Evolutionary conservation across 2,797 vertebrate genomes (phyloP).

Genomic region (Simalia tracyae): DNA sequence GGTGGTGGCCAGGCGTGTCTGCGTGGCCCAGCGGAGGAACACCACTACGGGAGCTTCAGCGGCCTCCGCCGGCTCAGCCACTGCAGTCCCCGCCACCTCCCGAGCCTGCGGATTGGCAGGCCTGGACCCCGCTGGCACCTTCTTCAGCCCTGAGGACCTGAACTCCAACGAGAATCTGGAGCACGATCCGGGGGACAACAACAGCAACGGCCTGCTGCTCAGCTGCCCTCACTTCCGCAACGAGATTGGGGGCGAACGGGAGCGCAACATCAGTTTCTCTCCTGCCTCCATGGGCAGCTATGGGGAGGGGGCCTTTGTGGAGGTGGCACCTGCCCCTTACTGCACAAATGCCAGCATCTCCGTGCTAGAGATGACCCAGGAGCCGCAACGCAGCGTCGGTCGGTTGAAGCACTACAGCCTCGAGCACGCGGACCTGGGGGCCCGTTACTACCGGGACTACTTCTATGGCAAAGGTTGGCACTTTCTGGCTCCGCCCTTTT

Average conservation of each 20-base stretch:
- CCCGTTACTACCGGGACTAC: constrained; percentile 87
- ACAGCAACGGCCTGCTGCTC: constrained; percentile 82
- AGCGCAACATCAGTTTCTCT: constrained; percentile 89
- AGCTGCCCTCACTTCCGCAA: constrained; percentile 96
- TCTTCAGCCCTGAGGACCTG: constrained; percentile 85
- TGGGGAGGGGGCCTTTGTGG: constrained; percentile 48
- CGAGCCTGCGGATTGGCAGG: constrained; percentile 67
- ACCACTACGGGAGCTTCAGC: constrained; percentile 91
- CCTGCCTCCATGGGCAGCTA: constrained; percentile 66
- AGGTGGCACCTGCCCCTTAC: constrained; percentile 68
- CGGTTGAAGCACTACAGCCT: constrained; percentile 84
- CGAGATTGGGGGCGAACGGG: constrained; percentile 83
- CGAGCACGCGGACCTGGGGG: constrained; percentile 90
- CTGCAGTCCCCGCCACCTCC: accelerated
- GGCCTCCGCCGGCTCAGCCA: constrained; percentile 75
- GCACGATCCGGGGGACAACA: constrained; percentile 70
- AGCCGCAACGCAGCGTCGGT: constrained; percentile 78
- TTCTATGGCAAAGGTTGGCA: constrained; percentile 86
- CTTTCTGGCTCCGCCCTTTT: background rate
- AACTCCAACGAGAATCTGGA: constrained; percentile 77
- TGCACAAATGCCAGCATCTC: constrained; percentile 88
- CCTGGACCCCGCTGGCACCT: constrained; percentile 71
- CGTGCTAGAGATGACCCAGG: constrained; percentile 83
- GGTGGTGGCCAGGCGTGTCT: constrained; percentile 77
- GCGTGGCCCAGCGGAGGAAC: constrained; percentile 82